These are phyloP conservation scores for Rutilus rutilus DNA, from an alignment of 2,113 vertebrate genomes.

Conservation along the genomic window DNA sequence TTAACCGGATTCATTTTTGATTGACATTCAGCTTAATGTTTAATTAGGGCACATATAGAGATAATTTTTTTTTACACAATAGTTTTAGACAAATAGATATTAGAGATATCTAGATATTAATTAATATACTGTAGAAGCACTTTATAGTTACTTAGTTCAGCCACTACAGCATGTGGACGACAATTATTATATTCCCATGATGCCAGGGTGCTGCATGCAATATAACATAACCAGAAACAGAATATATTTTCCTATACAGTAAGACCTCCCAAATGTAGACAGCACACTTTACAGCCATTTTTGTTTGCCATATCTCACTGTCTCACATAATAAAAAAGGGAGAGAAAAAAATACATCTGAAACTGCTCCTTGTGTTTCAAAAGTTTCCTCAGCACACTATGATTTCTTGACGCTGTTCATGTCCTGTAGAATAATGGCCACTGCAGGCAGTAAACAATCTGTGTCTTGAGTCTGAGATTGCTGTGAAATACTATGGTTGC, in stretches of 20 bases:
- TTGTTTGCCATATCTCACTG: not conserved
- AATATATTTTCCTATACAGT: not conserved
- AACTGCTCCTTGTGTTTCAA: not conserved
- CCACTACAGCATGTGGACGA: not conserved
- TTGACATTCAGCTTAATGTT: not conserved
- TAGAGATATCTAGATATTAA: not conserved
- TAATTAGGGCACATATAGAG: not conserved
- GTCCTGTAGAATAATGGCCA: not conserved
- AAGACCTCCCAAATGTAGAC: conserved; percentile 15
- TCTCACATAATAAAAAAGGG: not conserved
- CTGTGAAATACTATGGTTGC: conserved; percentile 1
- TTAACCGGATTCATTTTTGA: not conserved
- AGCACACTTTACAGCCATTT: not conserved
- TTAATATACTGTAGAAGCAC: not conserved
- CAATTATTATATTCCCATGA: not conserved
- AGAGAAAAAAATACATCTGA: not conserved
- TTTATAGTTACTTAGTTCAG: not conserved
- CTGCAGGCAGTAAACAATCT: not conserved
- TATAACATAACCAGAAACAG: not conserved
- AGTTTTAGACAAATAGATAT: not conserved
- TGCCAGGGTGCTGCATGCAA: not conserved
- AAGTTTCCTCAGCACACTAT: not conserved
- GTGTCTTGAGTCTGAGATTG: not conserved
- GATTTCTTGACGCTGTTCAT: not conserved
- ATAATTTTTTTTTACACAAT: not conserved